Evolutionary conservation across 2,797 vertebrate species (phyloP), one percentile per base, ranked within the genome.

Genomic region (Aratinga solstitialis): DNA sequence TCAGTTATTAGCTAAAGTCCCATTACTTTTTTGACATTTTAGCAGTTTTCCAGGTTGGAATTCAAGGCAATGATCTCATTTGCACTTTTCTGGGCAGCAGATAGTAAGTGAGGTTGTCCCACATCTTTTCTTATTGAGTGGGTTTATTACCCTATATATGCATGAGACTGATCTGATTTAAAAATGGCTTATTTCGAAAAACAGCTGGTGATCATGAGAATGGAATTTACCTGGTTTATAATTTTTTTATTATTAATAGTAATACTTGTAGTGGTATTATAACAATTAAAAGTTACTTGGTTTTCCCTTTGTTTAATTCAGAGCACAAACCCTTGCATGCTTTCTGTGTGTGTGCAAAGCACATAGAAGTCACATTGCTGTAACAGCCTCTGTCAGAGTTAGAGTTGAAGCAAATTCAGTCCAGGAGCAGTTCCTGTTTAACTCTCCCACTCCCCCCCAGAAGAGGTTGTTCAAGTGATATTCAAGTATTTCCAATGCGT

Each of bases 321-420:
- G 84, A 72, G 22, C 83, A 78, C 27, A 84, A 84, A 13, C 9
- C 29, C 34, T 38, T 54, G 59, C 32, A 21, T 0, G 0, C 19
- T 2, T 1, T 19, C 40, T 29, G 34, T 51, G 22, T 36, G 58
- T 10, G 68, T 3, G 2, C 1, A 5, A 45, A 29, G 19, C 29
- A 12, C 0, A 0, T 0, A 24, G 13, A 43, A 38, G 21, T 54
- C 73, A 42, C 0, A 1, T 4, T 0, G 0, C 14, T 6, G 4
- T 21, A 69, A 19, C 68, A 61, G 65, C 36, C 23, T 34, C 86
- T 42, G 10, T 63, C 67, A 66, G 72, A 67, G 23, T 2, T 59
- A 38, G 32, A 71, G 45, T 1, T 24, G 51, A 59, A 69, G 51
- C 40, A 53, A 56, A 61, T 45, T 38, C 53, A 67, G 40, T 79